Percentiles rank a stretch among this genome's conserved stretches.
These are phyloP conservation scores for Hydractinia symbiolongicarpus DNA, from an alignment of 30 jellyfish, hydroid and myxozoan species.

Conservation along the genomic window DNA sequence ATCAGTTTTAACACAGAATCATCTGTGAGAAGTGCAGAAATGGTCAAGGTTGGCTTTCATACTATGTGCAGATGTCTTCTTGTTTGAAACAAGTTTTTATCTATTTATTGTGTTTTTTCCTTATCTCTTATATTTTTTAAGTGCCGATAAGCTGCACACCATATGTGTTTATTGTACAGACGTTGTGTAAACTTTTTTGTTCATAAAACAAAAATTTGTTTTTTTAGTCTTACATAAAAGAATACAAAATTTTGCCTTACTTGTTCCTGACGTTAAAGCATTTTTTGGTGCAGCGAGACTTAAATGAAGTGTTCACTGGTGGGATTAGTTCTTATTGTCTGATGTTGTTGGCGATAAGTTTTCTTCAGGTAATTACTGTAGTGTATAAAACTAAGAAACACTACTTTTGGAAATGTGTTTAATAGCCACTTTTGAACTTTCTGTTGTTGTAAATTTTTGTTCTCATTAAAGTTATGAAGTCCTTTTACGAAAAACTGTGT, in stretches of 20 bases:
- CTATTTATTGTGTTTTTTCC: not conserved
- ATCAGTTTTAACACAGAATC: slow-evolving; percentile 81
- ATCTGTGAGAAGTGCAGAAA: slow-evolving; percentile 82
- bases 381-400: too few relatives aligned
- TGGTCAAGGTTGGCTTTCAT: slow-evolving; percentile 45
- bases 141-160: not conserved
- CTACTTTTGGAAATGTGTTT: too few relatives aligned
- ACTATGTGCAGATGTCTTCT: not conserved
- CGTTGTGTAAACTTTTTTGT: too few relatives aligned
- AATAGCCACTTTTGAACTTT: too few relatives aligned
- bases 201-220: not conserved
- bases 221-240: slow-evolving; percentile 48
- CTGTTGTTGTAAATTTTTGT: too few relatives aligned
- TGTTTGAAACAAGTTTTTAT: not conserved
- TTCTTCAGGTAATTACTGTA: slow-evolving; percentile 57
- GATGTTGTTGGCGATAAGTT: slow-evolving; percentile 86
- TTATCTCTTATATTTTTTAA: not conserved
- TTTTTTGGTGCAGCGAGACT: slow-evolving; percentile 69
- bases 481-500: too few relatives aligned
- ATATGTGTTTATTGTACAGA: not conserved
- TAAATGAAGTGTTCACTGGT: slow-evolving; percentile 96
- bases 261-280: slow-evolving; percentile 69
- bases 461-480: too few relatives aligned
- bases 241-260: slow-evolving; percentile 58
- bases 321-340: slow-evolving; percentile 93